phyloP scores from a whole-genome alignment of 2,888 invertebrate species.

The Agrotis exclamationis region DNA sequence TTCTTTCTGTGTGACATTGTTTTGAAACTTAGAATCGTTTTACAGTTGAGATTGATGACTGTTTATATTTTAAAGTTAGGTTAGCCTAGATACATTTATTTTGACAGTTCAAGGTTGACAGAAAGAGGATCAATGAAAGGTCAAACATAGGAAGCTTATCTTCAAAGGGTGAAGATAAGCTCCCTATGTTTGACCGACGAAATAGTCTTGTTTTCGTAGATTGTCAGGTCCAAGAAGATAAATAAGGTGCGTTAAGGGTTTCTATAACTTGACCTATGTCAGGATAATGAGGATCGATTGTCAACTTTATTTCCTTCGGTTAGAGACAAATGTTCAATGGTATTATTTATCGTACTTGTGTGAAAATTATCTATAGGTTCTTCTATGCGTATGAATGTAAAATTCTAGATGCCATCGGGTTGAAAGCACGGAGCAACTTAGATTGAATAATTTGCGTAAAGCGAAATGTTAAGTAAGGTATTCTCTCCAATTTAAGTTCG shows the following conservation, averaged over 20 bases:
- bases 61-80: conserved; percentile 7
- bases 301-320: not conserved
- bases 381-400: not conserved
- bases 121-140: not conserved
- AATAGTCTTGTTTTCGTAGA: not conserved
- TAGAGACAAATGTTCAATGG: not conserved
- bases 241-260: conserved; percentile 9
- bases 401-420: conserved; percentile 4
- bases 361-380: too few relatives aligned
- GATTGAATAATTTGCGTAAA: conserved; percentile 58
- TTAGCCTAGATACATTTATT: not conserved
- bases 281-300: conserved; percentile 5
- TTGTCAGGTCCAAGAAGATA: not conserved
- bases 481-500: conserved; percentile 47
- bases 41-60: conserved; percentile 10
- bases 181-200: conserved; percentile 1
- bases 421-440: conserved; percentile 42
- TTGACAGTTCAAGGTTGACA: not conserved
- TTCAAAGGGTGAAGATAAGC: not conserved
- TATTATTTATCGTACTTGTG: not conserved
- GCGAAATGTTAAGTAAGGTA: conserved; percentile 38
- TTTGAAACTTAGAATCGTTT: conserved; percentile 27
- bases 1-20: conserved; percentile 30
- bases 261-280: conserved; percentile 4
- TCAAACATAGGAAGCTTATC: too few relatives aligned